A percentile compares a stretch with the other conserved stretches of the same genome.
Conservation (phyloP, 92 coral and sea anemone genomes). For the Pocillopora grandis region DNA sequence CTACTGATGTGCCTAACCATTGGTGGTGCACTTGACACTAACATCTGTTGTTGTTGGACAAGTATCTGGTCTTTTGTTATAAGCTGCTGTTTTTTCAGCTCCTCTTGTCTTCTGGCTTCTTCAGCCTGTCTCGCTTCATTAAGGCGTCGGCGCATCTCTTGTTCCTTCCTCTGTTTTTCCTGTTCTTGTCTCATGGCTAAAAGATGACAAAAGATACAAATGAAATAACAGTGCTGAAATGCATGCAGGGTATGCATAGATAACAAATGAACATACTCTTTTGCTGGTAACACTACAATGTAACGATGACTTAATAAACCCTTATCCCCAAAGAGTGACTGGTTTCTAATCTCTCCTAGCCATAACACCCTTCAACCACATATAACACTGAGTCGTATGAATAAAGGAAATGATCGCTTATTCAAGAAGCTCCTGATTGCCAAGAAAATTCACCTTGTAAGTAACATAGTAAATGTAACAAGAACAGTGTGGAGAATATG, state of each 20-base stretch:
- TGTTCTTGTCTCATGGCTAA: conserved; percentile 93
- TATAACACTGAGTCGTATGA: no score
- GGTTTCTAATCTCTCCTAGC: no score
- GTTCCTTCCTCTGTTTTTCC: conserved; percentile 91
- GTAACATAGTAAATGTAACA: no score
- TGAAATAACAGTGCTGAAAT: not conserved
- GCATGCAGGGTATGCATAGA: not conserved
- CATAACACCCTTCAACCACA: no score
- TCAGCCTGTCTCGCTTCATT: conserved; percentile 86
- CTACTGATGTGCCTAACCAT: conserved; percentile 26
- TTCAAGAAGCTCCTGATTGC: no score
- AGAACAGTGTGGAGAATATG: no score
- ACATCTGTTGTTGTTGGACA: conserved; percentile 70
- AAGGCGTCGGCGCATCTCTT: conserved; percentile 85
- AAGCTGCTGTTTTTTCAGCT: conserved; percentile 71
- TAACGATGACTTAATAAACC: no score
- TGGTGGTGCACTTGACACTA: conserved; percentile 36
- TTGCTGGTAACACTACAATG: not conserved
- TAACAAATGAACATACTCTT: not conserved
- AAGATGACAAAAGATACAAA: no score
- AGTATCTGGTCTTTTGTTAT: conserved; percentile 87
- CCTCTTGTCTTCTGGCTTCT: conserved; percentile 62
- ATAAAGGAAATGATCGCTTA: no score
- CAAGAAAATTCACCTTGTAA: no score
- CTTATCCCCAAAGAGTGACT: no score